Percentiles rank a stretch among this genome's conserved stretches.
Evolutionary conservation across 2,888 invertebrate species (phyloP).

Genomic region (Acanthoscelides obtectus): DNA sequence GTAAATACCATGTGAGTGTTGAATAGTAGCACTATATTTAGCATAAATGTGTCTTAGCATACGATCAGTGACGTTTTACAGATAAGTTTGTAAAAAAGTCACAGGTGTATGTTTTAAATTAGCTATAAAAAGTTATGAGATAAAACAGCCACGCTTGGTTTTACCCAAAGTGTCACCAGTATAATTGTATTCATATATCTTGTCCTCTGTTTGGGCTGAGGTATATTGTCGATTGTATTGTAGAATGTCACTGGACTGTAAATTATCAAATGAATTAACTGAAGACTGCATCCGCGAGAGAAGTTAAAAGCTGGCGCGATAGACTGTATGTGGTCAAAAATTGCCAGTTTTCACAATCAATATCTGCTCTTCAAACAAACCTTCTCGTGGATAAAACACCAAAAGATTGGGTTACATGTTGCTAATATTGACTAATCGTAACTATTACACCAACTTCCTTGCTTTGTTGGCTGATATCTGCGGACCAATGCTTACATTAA

Average conservation of each 20-base stretch:
- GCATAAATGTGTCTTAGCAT: neutral
- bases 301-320: neutral
- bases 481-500: conserved; percentile 39
- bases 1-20: neutral
- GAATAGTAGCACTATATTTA: neutral
- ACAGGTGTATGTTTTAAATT: no score
- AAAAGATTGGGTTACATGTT: conserved; percentile 32
- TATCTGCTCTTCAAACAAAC: conserved; percentile 29
- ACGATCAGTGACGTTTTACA: neutral
- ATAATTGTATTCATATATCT: no score
- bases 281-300: neutral
- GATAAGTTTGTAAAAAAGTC: no score
- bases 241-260: neutral
- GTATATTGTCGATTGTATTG: neutral
- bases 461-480: conserved; percentile 48
- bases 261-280: neutral
- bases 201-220: neutral
- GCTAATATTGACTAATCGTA: conserved; percentile 38
- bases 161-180: no score
- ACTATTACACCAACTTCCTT: conserved; percentile 44
- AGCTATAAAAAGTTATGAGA: no score
- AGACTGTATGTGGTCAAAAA: conserved; percentile 8
- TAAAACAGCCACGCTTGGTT: no score
- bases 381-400: conserved; percentile 37
- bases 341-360: conserved; percentile 21